Base-by-base conservation (phyloP, 2,888 invertebrate genomes). In the Drosophila fungiperda region DNA sequence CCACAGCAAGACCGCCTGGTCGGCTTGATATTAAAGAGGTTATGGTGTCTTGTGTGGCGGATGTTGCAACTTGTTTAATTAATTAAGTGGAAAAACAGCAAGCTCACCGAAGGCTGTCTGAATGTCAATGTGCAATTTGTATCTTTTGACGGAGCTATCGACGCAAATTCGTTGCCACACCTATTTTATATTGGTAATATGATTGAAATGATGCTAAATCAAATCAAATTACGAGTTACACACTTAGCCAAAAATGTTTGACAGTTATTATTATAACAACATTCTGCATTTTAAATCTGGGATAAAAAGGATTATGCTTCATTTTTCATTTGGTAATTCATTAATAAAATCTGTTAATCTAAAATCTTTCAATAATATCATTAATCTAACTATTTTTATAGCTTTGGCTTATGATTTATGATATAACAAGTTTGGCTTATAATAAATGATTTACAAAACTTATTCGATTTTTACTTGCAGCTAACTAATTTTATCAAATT, bases 121-220 rank as follows among this genome's bases (percentile, higher is more conserved):
- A 88, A 90, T 90, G 86, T 90, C 86, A 90, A 88, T 90, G 83
- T 77, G 79, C 90, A 87, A 87, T 87, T 87, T 87, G 86, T 87
- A 74, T 64, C 70, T 67, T 71, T 75, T 77, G 88, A 77, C 70
- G 73, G 57, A 73, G 60, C 58, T 80, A 73, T 52, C 70, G 54
- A 50, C 29, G 32, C 54, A 42, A 60, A 29, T 45, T 23, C 38
- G 11, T 63, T 45, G 48, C 35, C 38, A 50, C 57, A 26, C 61
- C 48, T 35, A 20, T n/a, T 26, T 54, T 54, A 9, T 17, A 11
- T 29, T 29, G 26, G 17, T n/a, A 36, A 52, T 36, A 32, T n/a
- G 15, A n/a, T 67, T 48, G 2, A 42, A 40, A 11, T 38, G 26
- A 1, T 40, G 5, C 26, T 20, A 17, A 9, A 20, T 20, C 57